phyloP scores from a whole-genome alignment of 2,888 invertebrate genomes.

The Eurytoma adleriae region DNA sequence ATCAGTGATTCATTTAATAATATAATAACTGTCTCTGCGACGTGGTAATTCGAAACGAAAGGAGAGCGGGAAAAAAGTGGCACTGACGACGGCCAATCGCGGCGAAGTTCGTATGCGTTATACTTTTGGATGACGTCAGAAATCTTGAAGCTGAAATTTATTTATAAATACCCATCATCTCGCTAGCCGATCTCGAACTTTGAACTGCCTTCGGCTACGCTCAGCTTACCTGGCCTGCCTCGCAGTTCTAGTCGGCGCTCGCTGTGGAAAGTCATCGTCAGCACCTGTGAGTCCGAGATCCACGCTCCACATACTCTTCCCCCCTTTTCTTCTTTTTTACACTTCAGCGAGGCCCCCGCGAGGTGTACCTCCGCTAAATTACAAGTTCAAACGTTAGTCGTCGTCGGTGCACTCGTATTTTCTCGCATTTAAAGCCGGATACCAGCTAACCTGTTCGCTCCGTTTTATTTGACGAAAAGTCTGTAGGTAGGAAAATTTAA shows the following conservation, averaged over 20 bases:
- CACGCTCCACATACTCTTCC: background rate
- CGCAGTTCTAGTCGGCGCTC: background rate
- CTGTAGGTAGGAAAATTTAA: too few species aligned
- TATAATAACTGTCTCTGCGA: too few species aligned
- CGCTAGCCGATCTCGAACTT: conserved; percentile 50
- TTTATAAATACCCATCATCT: conserved; percentile 58
- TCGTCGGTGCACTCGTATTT: too few species aligned
- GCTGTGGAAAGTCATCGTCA: conserved; percentile 17
- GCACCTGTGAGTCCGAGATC: conserved; percentile 23
- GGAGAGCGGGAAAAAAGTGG: conserved; percentile 14
- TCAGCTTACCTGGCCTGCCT: background rate
- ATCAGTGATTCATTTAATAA: background rate
- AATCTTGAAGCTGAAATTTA: conserved; percentile 45
- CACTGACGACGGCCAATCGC: conserved; percentile 36
- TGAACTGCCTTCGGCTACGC: conserved; percentile 44
- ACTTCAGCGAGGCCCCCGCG: background rate
- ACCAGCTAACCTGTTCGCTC: too few species aligned
- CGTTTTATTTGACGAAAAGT: too few species aligned
- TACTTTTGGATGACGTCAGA: conserved; percentile 54
- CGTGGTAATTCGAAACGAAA: background rate
- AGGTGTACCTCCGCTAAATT: background rate
- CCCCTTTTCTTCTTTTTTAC: background rate
- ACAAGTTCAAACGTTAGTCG: too few species aligned
- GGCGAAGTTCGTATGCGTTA: background rate
- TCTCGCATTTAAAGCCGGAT: too few species aligned